Percentiles rank a stretch among this genome's conserved stretches.
These are phyloP conservation scores for Bombus confusus DNA, from an alignment of 1,140 invertebrate species.

Conservation along the genomic window DNA sequence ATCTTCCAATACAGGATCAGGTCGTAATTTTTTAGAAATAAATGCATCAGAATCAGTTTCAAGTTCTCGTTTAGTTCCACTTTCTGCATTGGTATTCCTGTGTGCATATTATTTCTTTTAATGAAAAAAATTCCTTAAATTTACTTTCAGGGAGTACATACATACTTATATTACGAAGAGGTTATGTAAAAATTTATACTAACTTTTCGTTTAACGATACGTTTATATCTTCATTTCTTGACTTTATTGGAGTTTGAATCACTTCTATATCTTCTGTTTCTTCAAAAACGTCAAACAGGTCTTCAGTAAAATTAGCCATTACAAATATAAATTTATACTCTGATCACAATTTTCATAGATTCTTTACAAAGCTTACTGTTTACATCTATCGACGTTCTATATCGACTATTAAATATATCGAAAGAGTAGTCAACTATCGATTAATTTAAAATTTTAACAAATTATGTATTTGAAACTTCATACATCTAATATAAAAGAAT, in stretches of 20 bases:
- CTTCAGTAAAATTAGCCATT: constrained; percentile 77
- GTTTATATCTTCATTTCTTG: constrained; percentile 11
- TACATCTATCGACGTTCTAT: not conserved
- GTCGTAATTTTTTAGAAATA: constrained; percentile 63
- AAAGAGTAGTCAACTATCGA: not conserved
- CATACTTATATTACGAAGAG: constrained; percentile 1
- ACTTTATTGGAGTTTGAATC: constrained; percentile 30
- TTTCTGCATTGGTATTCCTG: constrained; percentile 32
- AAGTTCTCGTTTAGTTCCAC: constrained; percentile 65
- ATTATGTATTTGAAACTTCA: not conserved
- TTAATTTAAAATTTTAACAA: constrained; percentile 2
- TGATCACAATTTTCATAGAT: not conserved
- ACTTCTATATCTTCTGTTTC: constrained; percentile 71
- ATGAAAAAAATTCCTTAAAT: not conserved
- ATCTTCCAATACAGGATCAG: constrained; percentile 77
- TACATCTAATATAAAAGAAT: not conserved
- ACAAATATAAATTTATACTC: not conserved
- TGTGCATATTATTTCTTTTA: constrained; percentile 7
- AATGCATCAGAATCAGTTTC: constrained; percentile 58
- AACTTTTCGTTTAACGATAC: constrained; percentile 29
- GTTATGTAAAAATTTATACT: constrained; percentile 26
- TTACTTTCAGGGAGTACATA: constrained; percentile 1
- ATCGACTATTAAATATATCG: constrained; percentile 28
- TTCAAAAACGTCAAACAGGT: constrained; percentile 84
- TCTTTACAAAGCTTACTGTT: not conserved